Evolutionary conservation across 2,888 invertebrate genomes (phyloP).

Genomic region (Copidosoma aretas): DNA sequence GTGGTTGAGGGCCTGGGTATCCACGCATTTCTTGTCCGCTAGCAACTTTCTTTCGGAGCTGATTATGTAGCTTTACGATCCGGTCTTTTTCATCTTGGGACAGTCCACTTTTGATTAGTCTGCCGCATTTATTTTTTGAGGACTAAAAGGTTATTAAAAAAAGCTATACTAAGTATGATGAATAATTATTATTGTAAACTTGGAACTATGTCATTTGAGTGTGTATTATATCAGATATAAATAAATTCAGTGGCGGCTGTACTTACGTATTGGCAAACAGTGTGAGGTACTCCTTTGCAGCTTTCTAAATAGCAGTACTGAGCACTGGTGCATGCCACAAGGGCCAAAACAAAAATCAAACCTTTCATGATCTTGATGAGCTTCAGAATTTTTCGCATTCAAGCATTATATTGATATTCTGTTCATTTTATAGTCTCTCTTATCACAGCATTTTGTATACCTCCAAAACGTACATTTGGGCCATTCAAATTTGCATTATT

Average conservation of each 20-base stretch:
- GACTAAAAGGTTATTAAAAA: no score
- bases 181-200: no score
- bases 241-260: no score
- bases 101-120: constrained; percentile 3
- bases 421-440: background rate
- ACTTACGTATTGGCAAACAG: constrained; percentile 13
- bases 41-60: constrained; percentile 41
- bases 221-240: no score
- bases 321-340: background rate
- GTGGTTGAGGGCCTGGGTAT: constrained; percentile 47
- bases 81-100: constrained; percentile 24
- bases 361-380: background rate
- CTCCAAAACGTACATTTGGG: background rate
- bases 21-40: constrained; percentile 45
- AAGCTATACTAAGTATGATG: no score
- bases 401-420: background rate
- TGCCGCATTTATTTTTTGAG: background rate
- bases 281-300: constrained; percentile 22
- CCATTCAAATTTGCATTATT: background rate
- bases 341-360: no score
- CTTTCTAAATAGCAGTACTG: constrained; percentile 20
- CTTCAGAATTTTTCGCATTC: background rate
- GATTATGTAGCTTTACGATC: constrained; percentile 43
- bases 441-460: background rate
- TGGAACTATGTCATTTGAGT: no score